phyloP scores from a whole-genome alignment of 1,140 invertebrate species.

The Melipona quadrifasciata region DNA sequence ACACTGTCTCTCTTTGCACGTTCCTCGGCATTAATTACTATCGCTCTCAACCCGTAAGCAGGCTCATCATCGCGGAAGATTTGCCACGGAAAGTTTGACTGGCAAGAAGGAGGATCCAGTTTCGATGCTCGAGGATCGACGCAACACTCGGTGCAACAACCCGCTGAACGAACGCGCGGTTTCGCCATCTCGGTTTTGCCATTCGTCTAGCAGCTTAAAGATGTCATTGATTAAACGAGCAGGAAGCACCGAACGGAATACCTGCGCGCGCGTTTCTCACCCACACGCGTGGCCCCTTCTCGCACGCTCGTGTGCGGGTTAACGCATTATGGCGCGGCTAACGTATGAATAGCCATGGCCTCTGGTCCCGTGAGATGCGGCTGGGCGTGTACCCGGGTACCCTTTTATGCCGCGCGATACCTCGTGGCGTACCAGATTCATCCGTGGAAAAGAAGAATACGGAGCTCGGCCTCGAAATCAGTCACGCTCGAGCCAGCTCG shows the following conservation, averaged over 20 bases:
- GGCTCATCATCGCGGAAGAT: constrained; percentile 32
- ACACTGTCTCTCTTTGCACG: background rate
- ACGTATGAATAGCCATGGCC: constrained; percentile 62
- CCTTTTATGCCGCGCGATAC: constrained; percentile 58
- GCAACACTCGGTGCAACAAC: background rate
- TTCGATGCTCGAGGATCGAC: constrained; percentile 12
- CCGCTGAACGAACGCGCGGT: background rate
- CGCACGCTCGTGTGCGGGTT: constrained; percentile 34
- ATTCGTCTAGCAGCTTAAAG: constrained; percentile 66
- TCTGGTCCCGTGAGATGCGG: constrained; percentile 59
- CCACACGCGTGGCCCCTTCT: constrained; percentile 38
- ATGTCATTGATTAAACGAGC: constrained; percentile 73
- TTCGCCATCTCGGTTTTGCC: constrained; percentile 40
- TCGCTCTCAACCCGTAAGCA: constrained; percentile 13
- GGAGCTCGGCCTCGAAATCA: constrained; percentile 36
- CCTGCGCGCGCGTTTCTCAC: constrained; percentile 62
- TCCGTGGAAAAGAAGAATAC: constrained; percentile 31
- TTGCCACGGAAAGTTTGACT: background rate
- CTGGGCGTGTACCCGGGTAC: constrained; percentile 57
- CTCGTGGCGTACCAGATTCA: constrained; percentile 58
- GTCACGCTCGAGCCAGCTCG: constrained; percentile 20
- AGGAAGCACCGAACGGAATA: constrained; percentile 66
- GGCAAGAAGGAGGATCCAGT: constrained; percentile 11
- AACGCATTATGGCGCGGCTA: constrained; percentile 56
- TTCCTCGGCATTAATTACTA: constrained; percentile 13